These are phyloP conservation scores for Eunapius fragilis DNA, from an alignment of 37 sponge, comb jelly and placozoan species.

Conservation along the genomic window DNA sequence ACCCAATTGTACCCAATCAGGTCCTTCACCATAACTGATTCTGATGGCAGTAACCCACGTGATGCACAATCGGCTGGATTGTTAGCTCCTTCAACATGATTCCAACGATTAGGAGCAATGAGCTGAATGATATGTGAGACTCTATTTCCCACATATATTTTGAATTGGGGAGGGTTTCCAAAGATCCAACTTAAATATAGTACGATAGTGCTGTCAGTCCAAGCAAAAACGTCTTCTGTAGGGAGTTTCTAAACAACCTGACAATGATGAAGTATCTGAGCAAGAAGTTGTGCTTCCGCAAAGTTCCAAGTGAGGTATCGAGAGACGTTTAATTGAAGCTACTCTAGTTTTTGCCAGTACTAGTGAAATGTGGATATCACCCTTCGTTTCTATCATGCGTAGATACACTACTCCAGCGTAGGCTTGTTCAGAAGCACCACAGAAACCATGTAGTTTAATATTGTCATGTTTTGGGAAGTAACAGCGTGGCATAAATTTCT, in stretches of 20 bases:
- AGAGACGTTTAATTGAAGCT: constrained; percentile 12
- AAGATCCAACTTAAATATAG: constrained; percentile 6
- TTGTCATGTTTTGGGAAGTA: too few species aligned
- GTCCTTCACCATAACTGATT: constrained; percentile 45
- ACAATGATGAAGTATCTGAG: constrained; percentile 17
- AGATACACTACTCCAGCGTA: constrained; percentile 32
- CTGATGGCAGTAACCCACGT: constrained; percentile 43
- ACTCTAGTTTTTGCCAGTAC: constrained; percentile 24
- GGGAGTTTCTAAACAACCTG: constrained; percentile 11
- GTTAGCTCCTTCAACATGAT: too few species aligned
- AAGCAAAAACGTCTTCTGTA: not conserved
- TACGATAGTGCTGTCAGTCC: constrained; percentile 31
- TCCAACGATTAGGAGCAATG: constrained; percentile 11
- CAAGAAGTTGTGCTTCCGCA: constrained; percentile 17
- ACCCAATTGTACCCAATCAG: constrained; percentile 6
- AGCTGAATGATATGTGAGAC: constrained; percentile 25
- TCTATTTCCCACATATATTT: constrained; percentile 22
- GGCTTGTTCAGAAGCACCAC: constrained; percentile 28
- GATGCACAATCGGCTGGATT: too few species aligned
- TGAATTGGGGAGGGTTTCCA: constrained; percentile 27
- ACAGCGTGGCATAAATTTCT: too few species aligned
- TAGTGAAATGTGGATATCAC: constrained; percentile 8
- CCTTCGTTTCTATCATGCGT: constrained; percentile 19
- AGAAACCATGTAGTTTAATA: constrained; percentile 32
- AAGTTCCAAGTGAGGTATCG: constrained; percentile 17